Percentiles rank a stretch among this genome's conserved stretches.
These are phyloP conservation scores for Notolepis coatsorum DNA, from an alignment of 2,797 vertebrate genomes.

Conservation along the genomic window DNA sequence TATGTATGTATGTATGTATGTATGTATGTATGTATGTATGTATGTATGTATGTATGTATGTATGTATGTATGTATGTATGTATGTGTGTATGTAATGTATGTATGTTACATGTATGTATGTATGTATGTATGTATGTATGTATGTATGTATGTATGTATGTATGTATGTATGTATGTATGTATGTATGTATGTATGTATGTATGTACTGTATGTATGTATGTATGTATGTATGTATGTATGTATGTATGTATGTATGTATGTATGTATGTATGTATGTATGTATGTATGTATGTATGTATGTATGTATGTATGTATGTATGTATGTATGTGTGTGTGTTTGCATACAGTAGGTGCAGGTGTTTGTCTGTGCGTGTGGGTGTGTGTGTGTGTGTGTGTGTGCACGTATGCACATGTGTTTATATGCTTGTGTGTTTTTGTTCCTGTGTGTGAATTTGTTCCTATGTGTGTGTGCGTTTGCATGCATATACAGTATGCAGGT, in stretches of 20 bases:
- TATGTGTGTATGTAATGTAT: no score
- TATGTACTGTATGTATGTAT: background rate
- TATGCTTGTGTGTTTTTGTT: background rate
- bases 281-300: background rate
- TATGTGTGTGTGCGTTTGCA: background rate
- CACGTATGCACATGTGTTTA: background rate
- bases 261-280: conserved; percentile 5
- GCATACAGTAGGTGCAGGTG: background rate
- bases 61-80: background rate
- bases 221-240: background rate
- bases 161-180: background rate
- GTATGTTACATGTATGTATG: background rate
- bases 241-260: background rate
- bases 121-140: conserved; percentile 1
- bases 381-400: conserved; percentile 7
- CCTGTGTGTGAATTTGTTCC: background rate
- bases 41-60: background rate
- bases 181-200: background rate
- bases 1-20: conserved; percentile 5
- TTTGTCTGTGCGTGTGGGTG: background rate
- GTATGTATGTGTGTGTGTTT: no score
- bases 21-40: background rate
- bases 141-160: conserved; percentile 6
- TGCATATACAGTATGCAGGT: no score
- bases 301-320: background rate